Evolutionary conservation across 2,888 invertebrate genomes (phyloP), one percentile per base, ranked within the genome.

Genomic region (Drosophila peninsularis): DNA sequence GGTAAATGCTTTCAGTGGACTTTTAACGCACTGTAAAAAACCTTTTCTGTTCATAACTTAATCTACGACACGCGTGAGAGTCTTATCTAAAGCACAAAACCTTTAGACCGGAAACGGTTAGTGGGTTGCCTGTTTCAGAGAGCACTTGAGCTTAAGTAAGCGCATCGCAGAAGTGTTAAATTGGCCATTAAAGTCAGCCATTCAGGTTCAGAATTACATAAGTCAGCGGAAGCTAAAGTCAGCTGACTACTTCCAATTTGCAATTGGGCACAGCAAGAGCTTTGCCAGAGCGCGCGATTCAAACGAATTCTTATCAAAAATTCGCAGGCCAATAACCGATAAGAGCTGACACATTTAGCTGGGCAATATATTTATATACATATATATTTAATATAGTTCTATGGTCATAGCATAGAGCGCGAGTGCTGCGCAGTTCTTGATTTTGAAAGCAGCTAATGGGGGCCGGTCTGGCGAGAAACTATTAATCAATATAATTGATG

Each of bases 401-500:
- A 72, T 67, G 56, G 54, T 60, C 52, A 44, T 60, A 55, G 45
- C 57, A 36, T 68, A 30, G 30, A 30, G 55, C 49, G 39, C 34
- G 39, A 70, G 21, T 41, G 45, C 55, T 36, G 54, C 52, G 74
- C 56, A 60, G 24, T 58, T 54, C 56, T 60, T 50, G 54, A 45
- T 66, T 27, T 37, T 24, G 27, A 37, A 36, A 52, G 24, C 52
- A 13, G n/a, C 52, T 39, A n/a, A 36, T 24, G 52, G 30, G 7
- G 24, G 47, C 58, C 24, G 41, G 17, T 32, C 45, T 49, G 32
- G 30, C n/a, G 11, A 61, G 36, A 50, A 36, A 57, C 80, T 58
- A 85, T 85, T 89, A 85, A 85, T 85, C 89, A 88, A 72, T 74
- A 85, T 85, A 89, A 85, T 85, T 89, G 88, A 85, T 85, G 86